Evolutionary conservation across 2,888 invertebrate genomes (phyloP), one percentile per base, ranked within the genome.

Genomic region (Perdita meconis): DNA sequence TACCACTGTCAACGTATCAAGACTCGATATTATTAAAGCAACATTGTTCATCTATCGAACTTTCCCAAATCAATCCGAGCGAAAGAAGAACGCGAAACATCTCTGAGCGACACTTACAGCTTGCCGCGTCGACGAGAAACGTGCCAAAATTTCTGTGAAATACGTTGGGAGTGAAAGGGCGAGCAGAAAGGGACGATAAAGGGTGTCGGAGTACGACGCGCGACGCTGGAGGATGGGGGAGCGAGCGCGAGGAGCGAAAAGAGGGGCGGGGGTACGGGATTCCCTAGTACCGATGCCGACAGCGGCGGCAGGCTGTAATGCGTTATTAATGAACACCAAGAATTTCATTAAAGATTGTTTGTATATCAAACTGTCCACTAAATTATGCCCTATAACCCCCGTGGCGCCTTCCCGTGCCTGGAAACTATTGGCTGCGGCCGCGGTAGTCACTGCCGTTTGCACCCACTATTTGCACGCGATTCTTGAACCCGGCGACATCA

Each of bases 261-360:
- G 66, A 53, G 69, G 66, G 66, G 53, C 19, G 63, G 56, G 70
- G 71, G 70, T 44, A 64, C 70, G 59, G 85, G 83, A 85, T 85
- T 85, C 85, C 82, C 80, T 78, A 78, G 73, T 83, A 82, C 85
- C 85, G 86, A 85, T 86, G 81, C 83, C 85, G 81, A 86, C 85
- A 81, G 72, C 78, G 76, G 66, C 83, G 83, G 80, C 76, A 81
- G 88, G 89, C 89, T 91, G 91, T 94, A 94, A 94, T 94, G 94
- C 93, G 94, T 94, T 94, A 94, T 94, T 94, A 94, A 94, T 94
- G 94, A 94, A 94, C 94, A 94, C 93, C 94, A 94, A 94, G 94
- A 94, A 94, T 94, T 94, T 94, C 94, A 94, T 94, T 94, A 93
- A 94, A 94, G 94, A 94, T 94, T 93, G 94, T 94, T 94, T 94